Conservation (phyloP, 1,140 invertebrate species). For the Papilio polyxenes region DNA sequence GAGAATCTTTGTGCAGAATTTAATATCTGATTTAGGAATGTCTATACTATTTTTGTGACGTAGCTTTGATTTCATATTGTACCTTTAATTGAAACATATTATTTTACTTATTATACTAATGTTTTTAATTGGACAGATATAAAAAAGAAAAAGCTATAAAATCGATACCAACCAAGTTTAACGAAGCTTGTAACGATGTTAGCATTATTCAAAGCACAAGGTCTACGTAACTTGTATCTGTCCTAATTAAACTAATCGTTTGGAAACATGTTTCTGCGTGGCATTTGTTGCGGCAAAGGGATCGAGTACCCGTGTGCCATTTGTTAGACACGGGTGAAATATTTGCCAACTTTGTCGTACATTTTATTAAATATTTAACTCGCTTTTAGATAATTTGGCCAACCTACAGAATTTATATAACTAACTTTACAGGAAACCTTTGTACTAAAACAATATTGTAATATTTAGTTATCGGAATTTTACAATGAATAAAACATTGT, state of each 20-base stretch:
- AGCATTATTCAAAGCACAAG: conserved; percentile 16
- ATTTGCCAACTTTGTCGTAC: conserved; percentile 32
- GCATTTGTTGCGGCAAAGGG: conserved; percentile 31
- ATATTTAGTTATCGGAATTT: background rate
- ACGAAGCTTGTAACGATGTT: background rate
- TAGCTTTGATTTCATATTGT: background rate
- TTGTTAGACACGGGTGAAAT: conserved; percentile 31
- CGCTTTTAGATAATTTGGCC: conserved; percentile 13
- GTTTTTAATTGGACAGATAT: background rate
- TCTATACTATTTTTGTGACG: background rate
- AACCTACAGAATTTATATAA: background rate
- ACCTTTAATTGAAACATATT: background rate
- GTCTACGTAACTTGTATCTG: background rate
- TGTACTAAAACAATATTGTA: background rate
- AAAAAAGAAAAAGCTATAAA: background rate
- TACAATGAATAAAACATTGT: background rate
- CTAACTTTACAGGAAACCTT: background rate
- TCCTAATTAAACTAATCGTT: conserved; percentile 30
- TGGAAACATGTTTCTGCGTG: conserved; percentile 15
- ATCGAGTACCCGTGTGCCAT: conserved; percentile 11
- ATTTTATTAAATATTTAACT: conserved; percentile 30
- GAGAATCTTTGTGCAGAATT: background rate
- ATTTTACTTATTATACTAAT: background rate
- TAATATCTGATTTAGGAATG: background rate
- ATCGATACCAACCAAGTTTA: background rate